These are phyloP conservation scores for Pristionchus japonicus DNA, from an alignment of 2,888 invertebrate genomes.

Conservation along the genomic window DNA sequence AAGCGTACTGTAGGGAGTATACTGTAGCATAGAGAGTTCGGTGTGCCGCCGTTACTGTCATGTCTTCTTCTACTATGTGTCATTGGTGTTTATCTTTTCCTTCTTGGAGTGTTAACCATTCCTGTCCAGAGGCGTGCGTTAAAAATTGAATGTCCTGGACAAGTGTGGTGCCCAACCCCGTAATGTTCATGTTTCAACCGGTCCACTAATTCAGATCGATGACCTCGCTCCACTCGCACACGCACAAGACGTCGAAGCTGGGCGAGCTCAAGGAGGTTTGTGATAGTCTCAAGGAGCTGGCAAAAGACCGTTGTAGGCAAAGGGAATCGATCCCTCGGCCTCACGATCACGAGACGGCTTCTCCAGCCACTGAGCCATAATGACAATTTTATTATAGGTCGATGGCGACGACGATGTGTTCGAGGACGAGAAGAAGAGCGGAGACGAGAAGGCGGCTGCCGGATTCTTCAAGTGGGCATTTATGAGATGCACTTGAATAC, in stretches of 20 bases:
- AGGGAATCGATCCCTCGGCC: too few species aligned
- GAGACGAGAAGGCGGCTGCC: not conserved
- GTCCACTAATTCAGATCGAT: constrained; percentile 55
- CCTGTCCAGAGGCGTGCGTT: too few species aligned
- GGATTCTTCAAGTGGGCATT: too few species aligned
- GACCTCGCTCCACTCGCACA: constrained; percentile 58
- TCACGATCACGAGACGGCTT: too few species aligned
- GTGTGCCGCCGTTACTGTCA: constrained; percentile 3
- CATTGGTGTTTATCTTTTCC: not conserved
- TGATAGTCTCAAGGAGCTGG: too few species aligned
- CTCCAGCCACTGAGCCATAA: too few species aligned
- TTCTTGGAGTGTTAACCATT: too few species aligned
- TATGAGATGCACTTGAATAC: too few species aligned
- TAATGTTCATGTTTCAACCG: not conserved
- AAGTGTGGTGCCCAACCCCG: not conserved
- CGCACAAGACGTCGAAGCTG: constrained; percentile 27
- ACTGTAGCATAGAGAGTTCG: not conserved
- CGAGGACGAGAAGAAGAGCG: constrained; percentile 47
- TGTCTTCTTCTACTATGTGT: not conserved
- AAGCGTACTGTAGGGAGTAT: not conserved
- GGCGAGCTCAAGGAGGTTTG: constrained; percentile 49
- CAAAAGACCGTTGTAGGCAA: too few species aligned
- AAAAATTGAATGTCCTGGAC: too few species aligned
- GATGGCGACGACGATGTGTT: constrained; percentile 52
- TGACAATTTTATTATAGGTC: too few species aligned